phyloP scores from a whole-genome alignment of 2,888 invertebrate genomes.

The Acholoe squamosa region DNA sequence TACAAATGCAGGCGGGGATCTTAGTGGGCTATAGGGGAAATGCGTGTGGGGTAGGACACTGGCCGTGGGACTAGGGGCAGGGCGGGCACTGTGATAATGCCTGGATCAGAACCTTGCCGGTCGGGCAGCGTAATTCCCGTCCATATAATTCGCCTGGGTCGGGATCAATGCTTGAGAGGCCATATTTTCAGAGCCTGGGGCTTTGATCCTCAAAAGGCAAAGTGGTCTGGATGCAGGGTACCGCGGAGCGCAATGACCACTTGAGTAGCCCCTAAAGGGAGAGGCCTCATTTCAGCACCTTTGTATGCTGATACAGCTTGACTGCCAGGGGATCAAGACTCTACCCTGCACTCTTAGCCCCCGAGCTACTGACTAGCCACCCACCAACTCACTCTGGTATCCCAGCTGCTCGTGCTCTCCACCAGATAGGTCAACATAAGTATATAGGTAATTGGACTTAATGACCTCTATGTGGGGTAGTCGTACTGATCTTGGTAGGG shows the following conservation, averaged over 20 bases:
- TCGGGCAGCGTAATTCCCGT: slow-evolving; percentile 34
- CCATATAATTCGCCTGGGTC: slow-evolving; percentile 36
- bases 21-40: background rate
- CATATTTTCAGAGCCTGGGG: slow-evolving; percentile 22
- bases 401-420: background rate
- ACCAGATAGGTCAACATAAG: background rate
- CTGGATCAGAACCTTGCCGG: slow-evolving; percentile 23
- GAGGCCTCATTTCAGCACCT: slow-evolving; percentile 52
- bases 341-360: background rate
- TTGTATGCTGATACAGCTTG: slow-evolving; percentile 54
- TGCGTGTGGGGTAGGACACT: background rate
- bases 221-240: slow-evolving; percentile 1
- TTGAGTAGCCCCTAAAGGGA: slow-evolving; percentile 30
- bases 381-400: background rate
- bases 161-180: slow-evolving; percentile 18
- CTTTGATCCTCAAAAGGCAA: slow-evolving; percentile 24
- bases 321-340: background rate
- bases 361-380: background rate
- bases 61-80: background rate
- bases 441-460: background rate
- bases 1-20: slow-evolving; percentile 35
- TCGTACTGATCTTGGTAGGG: no score
- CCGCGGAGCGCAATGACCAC: background rate
- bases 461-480: no score
- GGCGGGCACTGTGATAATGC: slow-evolving; percentile 37